These are phyloP conservation scores for Carduelis carduelis DNA, from an alignment of 2,797 vertebrate genomes.

Conservation along the genomic window DNA sequence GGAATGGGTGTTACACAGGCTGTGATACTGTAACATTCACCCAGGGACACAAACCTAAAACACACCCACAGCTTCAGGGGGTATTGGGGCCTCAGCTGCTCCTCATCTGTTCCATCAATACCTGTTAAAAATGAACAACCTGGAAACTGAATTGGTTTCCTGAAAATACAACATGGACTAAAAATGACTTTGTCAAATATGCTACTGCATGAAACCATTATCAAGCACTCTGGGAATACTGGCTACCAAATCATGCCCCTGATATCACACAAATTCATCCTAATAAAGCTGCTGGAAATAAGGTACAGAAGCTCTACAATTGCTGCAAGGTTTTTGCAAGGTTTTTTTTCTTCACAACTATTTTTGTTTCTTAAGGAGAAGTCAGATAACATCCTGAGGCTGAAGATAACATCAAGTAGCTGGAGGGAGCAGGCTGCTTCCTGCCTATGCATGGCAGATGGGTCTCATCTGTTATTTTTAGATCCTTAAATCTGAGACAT, in stretches of 20 bases:
- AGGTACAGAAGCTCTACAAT: not conserved
- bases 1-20: not conserved
- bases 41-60: not conserved
- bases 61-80: not conserved
- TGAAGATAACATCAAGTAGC: constrained; percentile 3
- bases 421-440: not conserved
- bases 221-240: not conserved
- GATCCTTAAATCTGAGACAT: not conserved
- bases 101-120: not conserved
- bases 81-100: not conserved
- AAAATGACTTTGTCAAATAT: not conserved
- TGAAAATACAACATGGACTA: not conserved
- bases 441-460: not conserved
- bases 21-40: not conserved
- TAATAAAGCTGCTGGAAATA: not conserved
- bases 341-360: not conserved
- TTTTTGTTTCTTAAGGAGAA: not conserved
- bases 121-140: not conserved
- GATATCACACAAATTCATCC: not conserved
- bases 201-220: not conserved
- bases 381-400: not conserved
- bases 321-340: not conserved
- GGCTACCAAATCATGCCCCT: not conserved
- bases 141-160: not conserved
- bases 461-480: not conserved